Conservation (phyloP, 2,797 vertebrate species). For the Adelosebastes latens region DNA sequence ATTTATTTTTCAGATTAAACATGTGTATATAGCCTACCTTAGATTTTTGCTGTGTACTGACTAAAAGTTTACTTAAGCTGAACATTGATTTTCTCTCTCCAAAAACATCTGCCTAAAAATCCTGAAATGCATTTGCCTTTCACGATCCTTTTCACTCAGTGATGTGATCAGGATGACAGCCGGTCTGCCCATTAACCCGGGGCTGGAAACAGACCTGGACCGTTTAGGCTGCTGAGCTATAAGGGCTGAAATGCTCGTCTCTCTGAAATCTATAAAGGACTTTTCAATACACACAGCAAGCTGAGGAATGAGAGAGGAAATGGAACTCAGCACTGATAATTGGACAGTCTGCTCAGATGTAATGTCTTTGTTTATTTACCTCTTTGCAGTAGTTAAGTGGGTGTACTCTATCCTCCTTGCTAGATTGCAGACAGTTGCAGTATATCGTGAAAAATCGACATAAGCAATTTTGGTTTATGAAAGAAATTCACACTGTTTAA, state of each 20-base stretch:
- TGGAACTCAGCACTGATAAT: constrained; percentile 8
- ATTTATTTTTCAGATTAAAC: neutral
- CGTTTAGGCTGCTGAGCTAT: constrained; percentile 7
- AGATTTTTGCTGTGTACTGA: neutral
- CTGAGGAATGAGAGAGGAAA: constrained; percentile 15
- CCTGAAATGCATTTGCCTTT: constrained; percentile 21
- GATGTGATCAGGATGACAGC: constrained; percentile 57
- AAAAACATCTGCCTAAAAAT: neutral
- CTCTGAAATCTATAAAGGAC: constrained; percentile 16
- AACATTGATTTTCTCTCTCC: neutral
- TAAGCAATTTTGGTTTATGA: neutral
- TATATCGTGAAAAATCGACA: neutral
- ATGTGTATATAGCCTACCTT: neutral
- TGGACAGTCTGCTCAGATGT: neutral
- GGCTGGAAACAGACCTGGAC: constrained; percentile 38
- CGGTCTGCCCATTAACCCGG: constrained; percentile 41
- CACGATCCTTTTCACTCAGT: constrained; percentile 10
- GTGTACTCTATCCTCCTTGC: neutral
- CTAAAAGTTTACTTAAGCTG: neutral
- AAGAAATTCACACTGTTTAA: neutral
- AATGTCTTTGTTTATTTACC: constrained; percentile 15
- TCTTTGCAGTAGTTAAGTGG: neutral
- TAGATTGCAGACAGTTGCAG: neutral
- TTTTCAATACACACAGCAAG: constrained; percentile 12
- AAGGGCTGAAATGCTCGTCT: constrained; percentile 11